Conservation (phyloP, 2,113 vertebrate species). For the Mirounga angustirostris region DNA sequence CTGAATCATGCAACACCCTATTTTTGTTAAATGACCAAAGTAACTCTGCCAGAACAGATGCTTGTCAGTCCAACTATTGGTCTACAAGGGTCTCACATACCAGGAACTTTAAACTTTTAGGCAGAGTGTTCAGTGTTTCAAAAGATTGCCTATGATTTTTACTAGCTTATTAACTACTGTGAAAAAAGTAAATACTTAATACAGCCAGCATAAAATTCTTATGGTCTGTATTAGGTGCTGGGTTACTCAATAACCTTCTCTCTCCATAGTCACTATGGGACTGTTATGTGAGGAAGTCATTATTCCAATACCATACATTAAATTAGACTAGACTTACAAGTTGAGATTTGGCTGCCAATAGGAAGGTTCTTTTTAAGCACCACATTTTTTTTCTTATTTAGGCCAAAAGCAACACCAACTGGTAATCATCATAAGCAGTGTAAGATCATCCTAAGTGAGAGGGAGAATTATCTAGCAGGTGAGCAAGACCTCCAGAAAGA, state of each 20-base stretch:
- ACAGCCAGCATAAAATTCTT: conserved; percentile 19
- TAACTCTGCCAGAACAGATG: background rate
- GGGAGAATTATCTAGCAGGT: background rate
- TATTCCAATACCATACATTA: background rate
- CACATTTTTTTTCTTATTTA: conserved; percentile 20
- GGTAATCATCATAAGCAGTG: conserved; percentile 51
- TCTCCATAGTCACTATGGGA: background rate
- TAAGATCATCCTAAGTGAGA: conserved; percentile 33
- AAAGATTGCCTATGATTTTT: background rate
- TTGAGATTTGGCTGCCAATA: background rate
- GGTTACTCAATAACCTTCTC: conserved; percentile 21
- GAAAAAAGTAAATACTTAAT: conserved; percentile 39
- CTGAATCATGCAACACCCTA: background rate
- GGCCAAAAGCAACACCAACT: conserved; percentile 47
- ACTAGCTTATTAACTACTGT: conserved; percentile 57
- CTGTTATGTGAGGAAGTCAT: conserved; percentile 48
- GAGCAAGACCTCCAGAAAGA: background rate
- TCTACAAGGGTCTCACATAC: background rate
- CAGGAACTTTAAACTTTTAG: conserved; percentile 1
- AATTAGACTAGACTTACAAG: conserved; percentile 58
- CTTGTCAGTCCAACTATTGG: background rate
- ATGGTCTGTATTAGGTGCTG: background rate
- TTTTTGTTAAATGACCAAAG: conserved; percentile 10
- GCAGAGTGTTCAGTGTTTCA: background rate
- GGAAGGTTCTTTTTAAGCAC: conserved; percentile 19